A percentile compares a stretch with the other conserved stretches of the same genome.
phyloP scores from a whole-genome alignment of 1,140 invertebrate species.

The Sarcophaga peregrina region DNA sequence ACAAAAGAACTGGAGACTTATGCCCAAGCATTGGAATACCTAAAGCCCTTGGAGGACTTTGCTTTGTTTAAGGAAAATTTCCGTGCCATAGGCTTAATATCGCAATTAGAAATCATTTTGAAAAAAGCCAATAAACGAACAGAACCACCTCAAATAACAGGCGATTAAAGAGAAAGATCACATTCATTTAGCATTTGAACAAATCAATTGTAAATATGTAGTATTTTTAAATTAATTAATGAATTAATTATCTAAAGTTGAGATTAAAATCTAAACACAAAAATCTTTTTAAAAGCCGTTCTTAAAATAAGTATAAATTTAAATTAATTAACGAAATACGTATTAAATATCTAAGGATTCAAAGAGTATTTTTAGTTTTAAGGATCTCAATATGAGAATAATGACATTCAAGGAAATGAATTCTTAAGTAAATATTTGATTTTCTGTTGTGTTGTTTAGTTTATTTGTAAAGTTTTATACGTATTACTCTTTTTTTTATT shows the following conservation, averaged over 20 bases:
- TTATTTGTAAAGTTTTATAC: too few relatives aligned
- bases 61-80: constrained; percentile 63
- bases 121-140: constrained; percentile 53
- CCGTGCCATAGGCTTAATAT: constrained; percentile 60
- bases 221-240: neutral
- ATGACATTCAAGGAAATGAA: too few relatives aligned
- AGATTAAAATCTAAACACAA: too few relatives aligned
- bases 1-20: constrained; percentile 57
- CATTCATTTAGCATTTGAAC: neutral
- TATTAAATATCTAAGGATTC: neutral
- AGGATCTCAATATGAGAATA: too few relatives aligned
- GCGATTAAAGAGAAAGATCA: neutral
- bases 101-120: constrained; percentile 58
- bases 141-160: neutral
- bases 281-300: neutral
- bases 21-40: constrained; percentile 57
- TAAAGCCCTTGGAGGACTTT: constrained; percentile 62
- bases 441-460: too few relatives aligned
- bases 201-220: neutral
- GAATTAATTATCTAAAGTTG: too few relatives aligned
- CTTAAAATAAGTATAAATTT: neutral
- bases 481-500: too few relatives aligned
- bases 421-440: too few relatives aligned
- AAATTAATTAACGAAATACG: neutral
- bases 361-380: neutral